Evolutionary conservation across 2,797 vertebrate species (phyloP), one percentile per base, ranked within the genome.

Genomic region (Sparus aurata): DNA sequence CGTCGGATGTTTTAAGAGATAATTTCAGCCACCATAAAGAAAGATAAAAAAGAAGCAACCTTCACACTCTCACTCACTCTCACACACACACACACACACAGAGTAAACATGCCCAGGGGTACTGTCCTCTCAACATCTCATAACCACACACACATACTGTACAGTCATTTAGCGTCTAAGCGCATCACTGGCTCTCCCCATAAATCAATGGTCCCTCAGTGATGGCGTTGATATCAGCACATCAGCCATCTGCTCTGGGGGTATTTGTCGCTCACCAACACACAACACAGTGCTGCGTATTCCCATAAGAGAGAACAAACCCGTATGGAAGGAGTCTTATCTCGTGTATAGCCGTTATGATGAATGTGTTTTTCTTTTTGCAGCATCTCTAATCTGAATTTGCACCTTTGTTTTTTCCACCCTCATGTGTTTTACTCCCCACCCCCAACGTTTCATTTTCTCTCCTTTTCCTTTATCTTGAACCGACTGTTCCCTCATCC

Each of bases 181-280:
- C 13, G 43, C 85, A 60, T 79, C 87, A 46, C 68, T 34, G 38
- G 70, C 75, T 69, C 50, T 18, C 59, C 69, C 69, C 83, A 91
- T 90, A 77, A 90, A 92, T 93, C 91, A 91, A 3, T 67, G 82
- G 58, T 64, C 72, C 69, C 66, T 38, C 72, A 54, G 79, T 82
- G 75, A 68, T 73, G 76, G 45, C 61, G 87, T 86, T 82, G 58
- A 76, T 83, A 84, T 89, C 85, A 89, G 89, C 87, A 86, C 86
- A 90, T 84, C 80, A 83, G 74, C 91, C 90, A 92, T 91, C 93
- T 93, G 92, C 79, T 92, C 62, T 1, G 69, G 73, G 72, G 82
- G 80, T 79, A 30, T 10, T 59, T 59, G 45, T 68, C 72, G 76
- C 81, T 70, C 55, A 71, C 55, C 60, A 49, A 79, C 81, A 73